phyloP scores from a whole-genome alignment of 2,797 vertebrate genomes.

The Rhinella marina region DNA sequence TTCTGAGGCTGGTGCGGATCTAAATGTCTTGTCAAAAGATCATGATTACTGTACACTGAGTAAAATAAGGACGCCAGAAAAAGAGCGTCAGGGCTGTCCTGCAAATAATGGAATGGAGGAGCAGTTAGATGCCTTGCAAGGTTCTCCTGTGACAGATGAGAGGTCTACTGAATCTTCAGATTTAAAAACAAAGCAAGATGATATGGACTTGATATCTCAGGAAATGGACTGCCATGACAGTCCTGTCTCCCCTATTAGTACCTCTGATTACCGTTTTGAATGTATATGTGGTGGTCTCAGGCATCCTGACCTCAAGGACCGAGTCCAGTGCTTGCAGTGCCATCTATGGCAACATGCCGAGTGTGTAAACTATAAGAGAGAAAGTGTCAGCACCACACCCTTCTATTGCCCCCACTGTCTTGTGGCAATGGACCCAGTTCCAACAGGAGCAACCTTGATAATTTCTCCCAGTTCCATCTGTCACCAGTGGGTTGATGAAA shows the following conservation, averaged over 20 bases:
- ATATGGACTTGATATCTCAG: slow-evolving; percentile 56
- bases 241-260: slow-evolving; percentile 79
- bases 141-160: slow-evolving; percentile 47
- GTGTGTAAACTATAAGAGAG: slow-evolving; percentile 95
- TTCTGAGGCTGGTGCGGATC: slow-evolving; percentile 62
- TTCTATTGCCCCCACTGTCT: slow-evolving; percentile 99
- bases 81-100: slow-evolving; percentile 55
- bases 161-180: not conserved
- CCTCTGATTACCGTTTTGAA: slow-evolving; percentile 90
- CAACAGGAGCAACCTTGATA: slow-evolving; percentile 93
- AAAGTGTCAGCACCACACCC: slow-evolving; percentile 86
- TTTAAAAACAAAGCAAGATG: slow-evolving; percentile 10
- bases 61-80: slow-evolving; percentile 57
- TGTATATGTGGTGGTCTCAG: slow-evolving; percentile 95
- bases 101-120: slow-evolving; percentile 61
- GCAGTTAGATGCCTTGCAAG: slow-evolving; percentile 28
- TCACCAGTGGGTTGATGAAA: slow-evolving; percentile 98
- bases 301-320: slow-evolving; percentile 86
- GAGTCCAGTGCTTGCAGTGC: slow-evolving; percentile 95
- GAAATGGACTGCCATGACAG: slow-evolving; percentile 65
- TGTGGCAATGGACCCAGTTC: slow-evolving; percentile 95
- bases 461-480: slow-evolving; percentile 98
- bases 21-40: slow-evolving; percentile 71
- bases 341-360: slow-evolving; percentile 95
- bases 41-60: slow-evolving; percentile 73